phyloP scores from a whole-genome alignment of 2,797 vertebrate genomes.

The Esox lucius region DNA sequence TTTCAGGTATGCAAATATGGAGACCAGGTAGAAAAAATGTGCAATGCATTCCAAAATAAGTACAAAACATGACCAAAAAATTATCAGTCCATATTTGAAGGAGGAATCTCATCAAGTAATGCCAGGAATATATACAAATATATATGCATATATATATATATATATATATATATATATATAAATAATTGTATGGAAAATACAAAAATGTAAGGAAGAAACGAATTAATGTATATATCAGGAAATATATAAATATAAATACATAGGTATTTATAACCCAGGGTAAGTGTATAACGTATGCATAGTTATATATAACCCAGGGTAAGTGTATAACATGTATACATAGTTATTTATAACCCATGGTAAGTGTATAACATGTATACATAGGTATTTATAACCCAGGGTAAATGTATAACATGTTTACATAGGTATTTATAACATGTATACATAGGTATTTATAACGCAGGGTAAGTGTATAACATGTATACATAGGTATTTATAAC shows the following conservation, averaged over 20 bases:
- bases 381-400: too few species aligned
- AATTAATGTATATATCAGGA: conserved; percentile 30
- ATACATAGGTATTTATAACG: too few species aligned
- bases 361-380: too few species aligned
- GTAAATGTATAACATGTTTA: too few species aligned
- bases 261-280: neutral
- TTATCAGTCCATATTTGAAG: neutral
- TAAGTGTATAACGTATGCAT: neutral
- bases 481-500: too few species aligned
- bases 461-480: too few species aligned
- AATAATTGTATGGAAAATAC: conserved; percentile 35
- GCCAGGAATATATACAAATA: conserved; percentile 65
- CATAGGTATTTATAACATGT: too few species aligned
- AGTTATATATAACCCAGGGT: too few species aligned
- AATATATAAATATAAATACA: neutral
- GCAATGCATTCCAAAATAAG: neutral
- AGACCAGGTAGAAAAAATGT: neutral
- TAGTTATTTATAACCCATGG: too few species aligned
- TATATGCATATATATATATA: neutral
- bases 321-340: too few species aligned
- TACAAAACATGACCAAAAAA: neutral
- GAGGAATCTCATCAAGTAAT: conserved; percentile 68
- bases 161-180: neutral
- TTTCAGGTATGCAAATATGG: neutral
- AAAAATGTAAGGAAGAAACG: too few species aligned